phyloP scores from a whole-genome alignment of 2,113 vertebrate genomes.

The Tylochromis polylepis region DNA sequence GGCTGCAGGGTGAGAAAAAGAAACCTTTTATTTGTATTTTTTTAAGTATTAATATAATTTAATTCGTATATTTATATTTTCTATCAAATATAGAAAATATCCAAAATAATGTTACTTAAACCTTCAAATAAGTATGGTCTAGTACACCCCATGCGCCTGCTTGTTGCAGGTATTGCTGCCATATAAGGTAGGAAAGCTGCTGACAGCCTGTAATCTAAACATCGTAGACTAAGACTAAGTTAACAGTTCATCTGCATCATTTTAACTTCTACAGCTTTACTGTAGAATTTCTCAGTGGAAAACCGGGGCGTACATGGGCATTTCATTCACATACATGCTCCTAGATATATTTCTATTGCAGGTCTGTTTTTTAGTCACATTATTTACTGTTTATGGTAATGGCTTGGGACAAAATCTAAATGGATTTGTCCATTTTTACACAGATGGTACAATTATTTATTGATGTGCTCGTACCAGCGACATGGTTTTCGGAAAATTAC shows the following conservation, averaged over 20 bases:
- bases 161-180: not conserved
- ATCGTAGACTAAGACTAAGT: not conserved
- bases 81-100: not conserved
- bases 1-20: not conserved
- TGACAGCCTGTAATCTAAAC: not conserved
- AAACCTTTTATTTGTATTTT: not conserved
- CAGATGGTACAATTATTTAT: too few relatives aligned
- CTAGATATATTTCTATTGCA: too few relatives aligned
- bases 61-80: not conserved
- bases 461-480: too few relatives aligned
- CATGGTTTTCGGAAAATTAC: too few relatives aligned
- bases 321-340: too few relatives aligned
- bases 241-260: not conserved
- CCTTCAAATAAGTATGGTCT: not conserved
- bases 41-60: not conserved
- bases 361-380: too few relatives aligned
- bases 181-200: not conserved
- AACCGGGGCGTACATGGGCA: too few relatives aligned
- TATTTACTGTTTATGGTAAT: too few relatives aligned
- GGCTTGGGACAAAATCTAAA: too few relatives aligned
- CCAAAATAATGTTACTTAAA: not conserved
- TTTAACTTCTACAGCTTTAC: not conserved
- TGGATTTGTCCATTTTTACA: too few relatives aligned
- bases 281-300: too few relatives aligned
- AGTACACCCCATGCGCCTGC: not conserved